These are phyloP conservation scores for Furcifer pardalis DNA, from an alignment of 2,797 vertebrate species.

Conservation along the genomic window DNA sequence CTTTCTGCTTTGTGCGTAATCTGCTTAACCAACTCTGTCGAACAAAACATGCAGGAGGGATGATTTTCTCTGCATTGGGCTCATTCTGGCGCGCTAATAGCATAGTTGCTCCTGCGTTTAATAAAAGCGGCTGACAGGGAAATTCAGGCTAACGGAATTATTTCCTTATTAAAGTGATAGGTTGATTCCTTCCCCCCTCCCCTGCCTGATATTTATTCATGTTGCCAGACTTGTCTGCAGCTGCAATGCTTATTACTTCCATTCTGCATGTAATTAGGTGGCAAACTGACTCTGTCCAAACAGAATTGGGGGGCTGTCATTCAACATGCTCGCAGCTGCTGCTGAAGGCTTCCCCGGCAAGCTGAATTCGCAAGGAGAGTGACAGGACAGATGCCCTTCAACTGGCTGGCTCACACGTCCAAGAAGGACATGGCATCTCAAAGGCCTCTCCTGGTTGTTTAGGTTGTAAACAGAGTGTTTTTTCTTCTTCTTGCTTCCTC, in stretches of 20 bases:
- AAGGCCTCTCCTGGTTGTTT: neutral
- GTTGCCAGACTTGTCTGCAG: neutral
- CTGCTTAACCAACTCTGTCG: slow-evolving; percentile 47
- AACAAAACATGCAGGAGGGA: slow-evolving; percentile 20
- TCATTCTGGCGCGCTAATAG: rapidly evolving
- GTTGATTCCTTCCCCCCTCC: neutral
- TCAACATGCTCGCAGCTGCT: neutral
- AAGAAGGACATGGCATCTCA: neutral
- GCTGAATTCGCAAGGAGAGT: neutral
- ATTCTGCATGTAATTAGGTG: neutral
- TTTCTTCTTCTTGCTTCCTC: too few species aligned
- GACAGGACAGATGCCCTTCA: neutral
- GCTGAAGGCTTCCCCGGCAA: neutral
- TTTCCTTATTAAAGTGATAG: slow-evolving; percentile 4
- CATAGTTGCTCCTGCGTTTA: neutral
- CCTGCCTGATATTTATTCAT: neutral
- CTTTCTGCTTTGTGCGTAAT: slow-evolving; percentile 35
- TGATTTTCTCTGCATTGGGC: neutral
- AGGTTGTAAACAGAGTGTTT: neutral
- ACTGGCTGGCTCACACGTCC: neutral
- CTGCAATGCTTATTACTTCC: neutral
- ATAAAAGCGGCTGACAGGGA: slow-evolving; percentile 45
- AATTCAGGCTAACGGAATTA: slow-evolving; percentile 7
- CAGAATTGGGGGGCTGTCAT: slow-evolving; percentile 9
- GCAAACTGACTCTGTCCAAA: neutral